Evolutionary conservation across 2,113 vertebrate genomes (phyloP).

Genomic region (Mirza zaza): DNA sequence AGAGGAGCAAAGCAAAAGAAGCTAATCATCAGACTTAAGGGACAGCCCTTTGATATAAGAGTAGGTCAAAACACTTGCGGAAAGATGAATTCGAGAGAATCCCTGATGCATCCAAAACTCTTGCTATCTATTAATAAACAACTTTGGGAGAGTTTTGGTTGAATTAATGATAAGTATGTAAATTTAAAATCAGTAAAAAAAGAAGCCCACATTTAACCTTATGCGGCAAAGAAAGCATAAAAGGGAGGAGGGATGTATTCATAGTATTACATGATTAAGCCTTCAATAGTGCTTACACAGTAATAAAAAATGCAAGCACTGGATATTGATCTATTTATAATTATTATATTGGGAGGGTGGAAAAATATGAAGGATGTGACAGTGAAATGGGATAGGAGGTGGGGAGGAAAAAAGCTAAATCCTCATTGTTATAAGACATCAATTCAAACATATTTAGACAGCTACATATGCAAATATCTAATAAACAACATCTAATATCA

Average conservation of each 20-base stretch:
- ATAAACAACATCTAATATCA: not conserved
- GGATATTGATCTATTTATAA: not conserved
- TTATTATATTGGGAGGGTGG: not conserved
- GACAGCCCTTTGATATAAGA: not conserved
- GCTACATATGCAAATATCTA: not conserved
- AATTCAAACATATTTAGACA: not conserved
- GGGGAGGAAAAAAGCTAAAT: not conserved
- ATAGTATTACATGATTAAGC: not conserved
- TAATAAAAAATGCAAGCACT: not conserved
- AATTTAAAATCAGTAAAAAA: not conserved
- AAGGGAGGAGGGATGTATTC: not conserved
- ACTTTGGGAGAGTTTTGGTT: not conserved
- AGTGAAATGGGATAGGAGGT: not conserved
- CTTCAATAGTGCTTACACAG: not conserved
- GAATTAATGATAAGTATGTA: not conserved
- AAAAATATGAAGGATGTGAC: not conserved
- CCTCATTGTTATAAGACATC: not conserved
- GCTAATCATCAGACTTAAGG: not conserved
- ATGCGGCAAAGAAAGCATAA: not conserved
- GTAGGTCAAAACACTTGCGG: not conserved
- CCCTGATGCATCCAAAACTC: not conserved
- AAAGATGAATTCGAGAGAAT: not conserved
- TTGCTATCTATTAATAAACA: not conserved
- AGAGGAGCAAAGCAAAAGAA: not conserved
- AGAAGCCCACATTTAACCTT: not conserved